These are phyloP conservation scores for Premnoplex brunnescens DNA, from an alignment of 2,797 vertebrate genomes.

Conservation along the genomic window DNA sequence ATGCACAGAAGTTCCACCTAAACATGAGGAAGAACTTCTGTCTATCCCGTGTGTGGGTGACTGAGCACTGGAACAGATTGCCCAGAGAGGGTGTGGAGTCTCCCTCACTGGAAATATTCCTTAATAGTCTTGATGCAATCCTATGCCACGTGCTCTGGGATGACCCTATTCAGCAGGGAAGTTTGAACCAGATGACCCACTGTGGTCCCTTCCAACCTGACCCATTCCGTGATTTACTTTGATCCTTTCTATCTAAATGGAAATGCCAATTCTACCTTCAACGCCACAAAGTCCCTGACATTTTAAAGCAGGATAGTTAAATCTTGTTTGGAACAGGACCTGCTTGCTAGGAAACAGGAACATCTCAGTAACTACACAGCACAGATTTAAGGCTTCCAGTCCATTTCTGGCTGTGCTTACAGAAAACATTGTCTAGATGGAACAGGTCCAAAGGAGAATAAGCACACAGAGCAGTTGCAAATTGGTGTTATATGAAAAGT, in stretches of 20 bases:
- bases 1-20: neutral
- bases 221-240: neutral
- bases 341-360: neutral
- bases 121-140: fast-evolving
- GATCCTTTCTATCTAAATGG: neutral
- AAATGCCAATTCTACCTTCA: neutral
- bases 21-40: neutral
- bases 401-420: neutral
- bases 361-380: neutral
- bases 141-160: neutral
- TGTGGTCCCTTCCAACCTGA: neutral
- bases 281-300: neutral
- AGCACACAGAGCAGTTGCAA: neutral
- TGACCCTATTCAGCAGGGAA: neutral
- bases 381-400: neutral
- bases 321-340: neutral
- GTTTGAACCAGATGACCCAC: neutral
- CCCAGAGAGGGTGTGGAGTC: neutral
- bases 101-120: neutral
- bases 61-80: neutral
- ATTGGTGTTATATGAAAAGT: neutral
- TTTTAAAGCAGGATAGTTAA: neutral
- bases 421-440: neutral
- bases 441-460: neutral
- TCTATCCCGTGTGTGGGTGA: neutral